Evolutionary conservation across 2,113 vertebrate genomes (phyloP).

Genomic region (Calypte anna): DNA sequence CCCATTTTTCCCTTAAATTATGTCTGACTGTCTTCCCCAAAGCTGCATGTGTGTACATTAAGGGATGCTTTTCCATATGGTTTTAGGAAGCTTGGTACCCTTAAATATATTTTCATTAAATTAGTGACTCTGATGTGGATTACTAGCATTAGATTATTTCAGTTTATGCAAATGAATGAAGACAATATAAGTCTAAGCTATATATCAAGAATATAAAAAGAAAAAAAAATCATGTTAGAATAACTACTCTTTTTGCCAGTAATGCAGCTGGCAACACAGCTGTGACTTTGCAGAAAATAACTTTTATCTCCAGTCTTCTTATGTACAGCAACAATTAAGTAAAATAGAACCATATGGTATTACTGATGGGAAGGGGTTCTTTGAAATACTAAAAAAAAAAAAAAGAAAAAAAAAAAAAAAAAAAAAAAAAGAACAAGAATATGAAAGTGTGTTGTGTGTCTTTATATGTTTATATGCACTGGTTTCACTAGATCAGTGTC

Average conservation of each 20-base stretch:
- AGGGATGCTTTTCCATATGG: background rate
- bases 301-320: conserved; percentile 67
- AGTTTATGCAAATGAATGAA: background rate
- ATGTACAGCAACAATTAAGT: conserved; percentile 64
- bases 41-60: background rate
- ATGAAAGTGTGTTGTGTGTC: background rate
- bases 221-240: background rate
- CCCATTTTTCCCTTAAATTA: background rate
- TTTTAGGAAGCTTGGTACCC: background rate
- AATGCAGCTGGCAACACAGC: conserved; percentile 65
- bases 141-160: background rate
- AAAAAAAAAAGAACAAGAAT: background rate
- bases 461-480: background rate
- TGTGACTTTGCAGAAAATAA: conserved; percentile 67
- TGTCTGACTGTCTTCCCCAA: background rate
- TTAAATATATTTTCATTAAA: conserved; percentile 17
- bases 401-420: background rate
- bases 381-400: conserved; percentile 40
- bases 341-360: conserved; percentile 70
- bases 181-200: conserved; percentile 8
- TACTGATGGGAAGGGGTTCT: conserved; percentile 34
- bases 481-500: conserved; percentile 38
- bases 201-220: conserved; percentile 46
- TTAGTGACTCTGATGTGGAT: background rate
- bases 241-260: conserved; percentile 50